Evolutionary conservation across 2,113 vertebrate species (phyloP), one percentile per base, ranked within the genome.

Genomic region (Carlito syrichta): DNA sequence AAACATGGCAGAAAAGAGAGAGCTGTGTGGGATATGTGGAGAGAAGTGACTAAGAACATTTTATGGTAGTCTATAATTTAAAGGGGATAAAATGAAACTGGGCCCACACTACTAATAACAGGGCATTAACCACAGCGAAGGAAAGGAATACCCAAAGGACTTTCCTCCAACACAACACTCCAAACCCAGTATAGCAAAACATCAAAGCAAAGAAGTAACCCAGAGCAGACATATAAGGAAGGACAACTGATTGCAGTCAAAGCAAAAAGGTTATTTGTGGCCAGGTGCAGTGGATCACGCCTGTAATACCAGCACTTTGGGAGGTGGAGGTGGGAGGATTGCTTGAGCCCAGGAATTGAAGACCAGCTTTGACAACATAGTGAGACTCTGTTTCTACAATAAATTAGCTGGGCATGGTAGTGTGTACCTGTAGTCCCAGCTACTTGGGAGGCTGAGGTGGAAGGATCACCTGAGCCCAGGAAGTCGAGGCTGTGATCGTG

Each of bases 21-120:
- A 48, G 71, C 38, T 14, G 2, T 25, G 68, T 73, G 93, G 86
- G 35, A n/a, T 6, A 19, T 48, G 13, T 76, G 56, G 14, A 91
- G 25, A 87, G 66, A 71, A 5, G 52, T 17, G 69, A 90, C 81
- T 17, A 23, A 19, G 71, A 58, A 91, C 82, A 85, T 86, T 93
- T 88, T 68, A 83, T 43, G 35, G 81, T 16, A 93, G 66, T 68
- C 88, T 95, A 11, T 85, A 95, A 95, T 85, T 97, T 81, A 30
- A 88, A 90, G 62, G 89, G 81, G 91, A 71, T n/a, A n/a, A 43
- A 71, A 76, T 16, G 50, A 90, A 87, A 76, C 69, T n/a, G 58
- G 90, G 32, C 38, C 43, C 8, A 20, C 2, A 6, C 45, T 73
- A 60, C 71, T 92, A 96, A 87, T 16, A 90, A 79, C 81, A 88